Conservation (phyloP, 2,888 invertebrate species). For the Drymonia ruficornis region DNA sequence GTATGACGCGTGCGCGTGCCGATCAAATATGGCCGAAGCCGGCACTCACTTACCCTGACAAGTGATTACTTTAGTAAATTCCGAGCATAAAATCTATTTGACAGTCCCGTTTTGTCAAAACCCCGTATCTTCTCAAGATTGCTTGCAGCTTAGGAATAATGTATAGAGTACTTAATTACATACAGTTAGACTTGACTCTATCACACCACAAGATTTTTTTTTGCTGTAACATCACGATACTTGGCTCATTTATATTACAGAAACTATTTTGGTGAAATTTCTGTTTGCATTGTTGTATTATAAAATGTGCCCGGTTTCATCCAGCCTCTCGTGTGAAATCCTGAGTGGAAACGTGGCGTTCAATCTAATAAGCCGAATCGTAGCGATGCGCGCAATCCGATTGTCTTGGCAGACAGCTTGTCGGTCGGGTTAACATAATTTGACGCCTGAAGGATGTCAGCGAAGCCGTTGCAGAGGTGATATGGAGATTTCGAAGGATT, state of each 20-base stretch:
- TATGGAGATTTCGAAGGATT: background rate
- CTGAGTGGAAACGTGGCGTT: background rate
- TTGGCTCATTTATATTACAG: no score
- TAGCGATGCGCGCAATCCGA: constrained; percentile 33
- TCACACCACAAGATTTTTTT: no score
- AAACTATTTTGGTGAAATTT: no score
- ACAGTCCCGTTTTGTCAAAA: no score
- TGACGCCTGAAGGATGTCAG: constrained; percentile 18
- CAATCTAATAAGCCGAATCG: constrained; percentile 38
- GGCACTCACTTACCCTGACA: background rate
- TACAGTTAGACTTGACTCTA: no score
- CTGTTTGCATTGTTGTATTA: no score
- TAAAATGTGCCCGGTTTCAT: background rate
- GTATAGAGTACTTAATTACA: no score
- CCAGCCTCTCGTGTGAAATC: background rate
- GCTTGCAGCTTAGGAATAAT: no score
- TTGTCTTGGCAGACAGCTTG: constrained; percentile 37
- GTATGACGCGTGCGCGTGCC: constrained; percentile 13
- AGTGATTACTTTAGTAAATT: no score
- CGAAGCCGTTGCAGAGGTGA: background rate
- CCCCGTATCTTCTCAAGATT: no score
- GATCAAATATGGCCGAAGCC: constrained; percentile 15
- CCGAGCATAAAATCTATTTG: no score
- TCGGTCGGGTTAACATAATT: constrained; percentile 31
- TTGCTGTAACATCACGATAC: no score